Evolutionary conservation across 2,113 vertebrate species (phyloP), one percentile per base, ranked within the genome.

Genomic region (Opisthocomus hoazin): DNA sequence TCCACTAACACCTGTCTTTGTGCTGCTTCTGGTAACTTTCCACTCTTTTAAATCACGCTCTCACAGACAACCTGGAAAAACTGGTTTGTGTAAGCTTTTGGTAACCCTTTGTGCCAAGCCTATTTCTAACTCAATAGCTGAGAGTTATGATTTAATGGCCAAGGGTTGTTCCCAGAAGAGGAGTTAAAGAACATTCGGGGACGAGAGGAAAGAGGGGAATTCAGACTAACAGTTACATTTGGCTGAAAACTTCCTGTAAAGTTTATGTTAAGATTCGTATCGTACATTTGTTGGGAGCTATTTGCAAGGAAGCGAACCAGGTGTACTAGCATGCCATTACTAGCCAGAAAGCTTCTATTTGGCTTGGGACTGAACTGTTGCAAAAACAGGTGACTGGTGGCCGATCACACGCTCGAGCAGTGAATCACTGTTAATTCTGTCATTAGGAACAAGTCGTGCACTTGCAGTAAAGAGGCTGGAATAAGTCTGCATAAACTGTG

Each of bases 1-100:
- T 46, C 57, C 53, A 24, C 66, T 69, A 39, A 20, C 87, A 91
- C 77, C 77, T 87, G 74, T 30, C 89, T 93, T 76, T 94, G 74
- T 79, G 57, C 65, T 89, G 34, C 84, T 87, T 71, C 89, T 87
- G 70, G 95, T 96, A 97, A 96, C 70, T 97, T 97, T 97, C 95
- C 96, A 95, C 41, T 94, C 87, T 56, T 94, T 78, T 41, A 91
- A 93, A 81, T 36, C 56, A 54, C 39, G 10, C 15, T 88, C 39
- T 90, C 50, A 51, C 53, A 56, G 21, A 43, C 27, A 94, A 93
- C 48, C 93, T 91, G 90, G 95, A 97, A 96, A 93, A 96, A 97
- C 96, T 89, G 91, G 94, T 97, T 96, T 89, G 57, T 73, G 53
- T 60, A 71, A 92, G 86, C 87, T 95, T 92, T 75, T 70, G 32